phyloP scores from a whole-genome alignment of 35 echinoderm and acorn worm genomes.

The Ptychodera flava region DNA sequence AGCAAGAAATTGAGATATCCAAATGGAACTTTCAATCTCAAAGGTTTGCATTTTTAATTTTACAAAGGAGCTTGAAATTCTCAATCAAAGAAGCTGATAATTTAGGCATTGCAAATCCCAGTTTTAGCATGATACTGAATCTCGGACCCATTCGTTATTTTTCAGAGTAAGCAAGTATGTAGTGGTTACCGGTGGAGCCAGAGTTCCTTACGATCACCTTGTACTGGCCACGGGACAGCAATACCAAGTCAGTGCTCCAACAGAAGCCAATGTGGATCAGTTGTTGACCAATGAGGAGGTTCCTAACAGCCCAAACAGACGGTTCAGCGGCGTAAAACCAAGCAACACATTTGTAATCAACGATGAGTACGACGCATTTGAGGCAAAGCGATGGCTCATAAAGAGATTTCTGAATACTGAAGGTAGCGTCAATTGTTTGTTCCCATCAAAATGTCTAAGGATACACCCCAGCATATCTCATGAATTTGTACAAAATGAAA shows the following conservation, averaged over 20 bases:
- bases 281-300: constrained; percentile 42
- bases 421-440: no score
- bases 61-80: no score
- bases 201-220: constrained; percentile 89
- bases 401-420: constrained; percentile 58
- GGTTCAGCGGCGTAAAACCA: constrained; percentile 49
- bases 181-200: constrained; percentile 58
- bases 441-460: no score
- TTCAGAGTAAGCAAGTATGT: constrained; percentile 92
- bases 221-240: constrained; percentile 80
- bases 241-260: constrained; percentile 69
- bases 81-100: no score
- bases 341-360: constrained; percentile 80
- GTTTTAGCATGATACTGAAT: no score
- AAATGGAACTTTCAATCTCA: no score
- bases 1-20: no score
- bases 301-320: constrained; percentile 40
- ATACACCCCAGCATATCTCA: no score
- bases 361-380: constrained; percentile 64
- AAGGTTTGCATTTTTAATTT: no score
- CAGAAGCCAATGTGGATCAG: constrained; percentile 55
- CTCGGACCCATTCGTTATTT: no score
- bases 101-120: no score
- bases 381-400: constrained; percentile 52
- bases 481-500: no score